Conservation (phyloP, 1,140 invertebrate genomes). For the Nebria ingens region DNA sequence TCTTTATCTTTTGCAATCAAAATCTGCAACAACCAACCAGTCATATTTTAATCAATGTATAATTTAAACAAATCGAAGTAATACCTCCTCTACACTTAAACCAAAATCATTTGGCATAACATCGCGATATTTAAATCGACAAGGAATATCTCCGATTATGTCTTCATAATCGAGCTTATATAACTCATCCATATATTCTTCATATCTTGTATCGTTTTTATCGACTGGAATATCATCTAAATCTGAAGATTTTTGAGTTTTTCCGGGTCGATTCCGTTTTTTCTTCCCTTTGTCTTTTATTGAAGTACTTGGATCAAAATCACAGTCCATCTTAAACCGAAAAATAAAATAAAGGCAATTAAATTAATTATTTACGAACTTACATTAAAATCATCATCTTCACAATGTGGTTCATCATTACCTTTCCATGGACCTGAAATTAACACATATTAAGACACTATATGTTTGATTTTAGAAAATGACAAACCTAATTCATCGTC, state of each 20-base stretch:
- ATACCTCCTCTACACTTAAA: conserved; percentile 78
- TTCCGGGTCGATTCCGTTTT: conserved; percentile 40
- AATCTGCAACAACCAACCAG: conserved; percentile 49
- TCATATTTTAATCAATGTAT: not conserved
- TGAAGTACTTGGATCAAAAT: conserved; percentile 54
- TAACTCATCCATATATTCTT: conserved; percentile 88
- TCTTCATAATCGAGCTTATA: conserved; percentile 93
- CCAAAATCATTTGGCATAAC: conserved; percentile 87
- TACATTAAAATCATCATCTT: conserved; percentile 74
- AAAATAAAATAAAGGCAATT: conserved; percentile 15
- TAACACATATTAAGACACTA: conserved; percentile 2
- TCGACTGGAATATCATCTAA: conserved; percentile 61
- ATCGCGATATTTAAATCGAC: conserved; percentile 86
- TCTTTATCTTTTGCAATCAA: conserved; percentile 83
- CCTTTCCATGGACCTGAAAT: conserved; percentile 15
- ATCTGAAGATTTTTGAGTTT: conserved; percentile 37
- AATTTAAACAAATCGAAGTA: conserved; percentile 12
- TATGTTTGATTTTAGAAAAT: not conserved
- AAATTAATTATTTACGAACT: conserved; percentile 24
- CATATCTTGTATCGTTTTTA: conserved; percentile 67
- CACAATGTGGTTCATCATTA: conserved; percentile 47
- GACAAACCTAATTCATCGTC: conserved; percentile 54
- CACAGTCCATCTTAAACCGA: conserved; percentile 72
- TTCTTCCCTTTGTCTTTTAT: conserved; percentile 43
- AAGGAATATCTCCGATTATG: conserved; percentile 80